Conservation (phyloP, 2,797 vertebrate species). For the Bradypodion ventrale region DNA sequence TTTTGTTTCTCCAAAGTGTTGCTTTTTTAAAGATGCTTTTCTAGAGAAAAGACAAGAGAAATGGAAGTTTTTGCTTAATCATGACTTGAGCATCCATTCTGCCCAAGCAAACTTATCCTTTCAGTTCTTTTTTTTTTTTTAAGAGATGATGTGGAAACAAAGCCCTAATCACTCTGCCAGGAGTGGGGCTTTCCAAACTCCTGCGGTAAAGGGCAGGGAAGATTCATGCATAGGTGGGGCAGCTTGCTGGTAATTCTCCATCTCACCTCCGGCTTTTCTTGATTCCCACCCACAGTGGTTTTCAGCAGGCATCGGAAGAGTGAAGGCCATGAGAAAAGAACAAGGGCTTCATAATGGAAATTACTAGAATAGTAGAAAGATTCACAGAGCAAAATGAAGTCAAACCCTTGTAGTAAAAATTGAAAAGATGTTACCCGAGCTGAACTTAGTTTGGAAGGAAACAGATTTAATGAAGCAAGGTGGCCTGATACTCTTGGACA, state of each 20-base stretch:
- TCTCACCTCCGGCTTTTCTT: not conserved
- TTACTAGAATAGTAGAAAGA: not conserved
- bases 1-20: not conserved
- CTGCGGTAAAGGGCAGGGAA: not conserved
- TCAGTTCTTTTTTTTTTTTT: not conserved
- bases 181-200: not conserved
- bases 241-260: not conserved
- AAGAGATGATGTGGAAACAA: not conserved
- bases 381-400: not conserved
- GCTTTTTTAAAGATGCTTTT: not conserved
- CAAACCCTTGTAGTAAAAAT: too few species aligned
- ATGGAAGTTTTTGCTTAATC: not conserved
- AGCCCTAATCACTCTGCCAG: not conserved
- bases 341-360: not conserved
- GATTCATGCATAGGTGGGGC: not conserved
- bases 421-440: too few species aligned
- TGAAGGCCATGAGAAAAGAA: not conserved
- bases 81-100: not conserved
- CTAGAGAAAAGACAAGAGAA: not conserved
- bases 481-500: too few species aligned
- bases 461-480: too few species aligned
- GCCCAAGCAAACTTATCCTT: not conserved
- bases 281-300: not conserved
- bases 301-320: not conserved
- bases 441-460: too few species aligned